Percentiles rank a stretch among this genome's conserved stretches.
Conservation (phyloP, 35 echinoderm and acorn worm genomes). For the Lytechinus variegatus region DNA sequence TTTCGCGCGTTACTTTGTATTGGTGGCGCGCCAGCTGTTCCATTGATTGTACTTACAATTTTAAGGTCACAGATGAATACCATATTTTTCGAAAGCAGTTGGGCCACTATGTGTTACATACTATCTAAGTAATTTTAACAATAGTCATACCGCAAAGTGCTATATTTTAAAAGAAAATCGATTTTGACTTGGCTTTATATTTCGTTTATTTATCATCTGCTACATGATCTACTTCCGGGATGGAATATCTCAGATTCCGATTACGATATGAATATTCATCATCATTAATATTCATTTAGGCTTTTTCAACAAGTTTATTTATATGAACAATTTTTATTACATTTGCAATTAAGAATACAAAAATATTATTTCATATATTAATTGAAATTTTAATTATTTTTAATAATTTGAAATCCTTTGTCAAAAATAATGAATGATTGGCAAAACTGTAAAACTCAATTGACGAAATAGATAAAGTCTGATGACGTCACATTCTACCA, state of each 20-base stretch:
- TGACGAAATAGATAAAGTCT: neutral
- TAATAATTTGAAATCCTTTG: neutral
- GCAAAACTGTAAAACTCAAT: neutral
- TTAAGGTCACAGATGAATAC: neutral
- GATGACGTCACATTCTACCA: constrained; percentile 18
- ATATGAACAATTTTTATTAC: neutral
- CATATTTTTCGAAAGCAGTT: neutral
- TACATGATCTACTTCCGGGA: neutral
- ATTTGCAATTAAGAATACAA: neutral
- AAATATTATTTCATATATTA: neutral
- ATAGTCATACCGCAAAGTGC: neutral
- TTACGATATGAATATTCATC: constrained; percentile 22
- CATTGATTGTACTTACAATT: neutral
- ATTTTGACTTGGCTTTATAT: neutral
- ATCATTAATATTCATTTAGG: neutral
- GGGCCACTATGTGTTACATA: neutral
- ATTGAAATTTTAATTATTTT: neutral
- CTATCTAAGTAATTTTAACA: neutral
- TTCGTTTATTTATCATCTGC: neutral
- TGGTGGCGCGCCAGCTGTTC: constrained; percentile 57
- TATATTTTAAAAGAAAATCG: neutral
- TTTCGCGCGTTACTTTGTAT: constrained; percentile 65
- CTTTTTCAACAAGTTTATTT: neutral
- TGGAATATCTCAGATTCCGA: neutral
- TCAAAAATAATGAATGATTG: neutral